Base-by-base conservation (phyloP, 2,888 invertebrate genomes). In the Macropis europaea region DNA sequence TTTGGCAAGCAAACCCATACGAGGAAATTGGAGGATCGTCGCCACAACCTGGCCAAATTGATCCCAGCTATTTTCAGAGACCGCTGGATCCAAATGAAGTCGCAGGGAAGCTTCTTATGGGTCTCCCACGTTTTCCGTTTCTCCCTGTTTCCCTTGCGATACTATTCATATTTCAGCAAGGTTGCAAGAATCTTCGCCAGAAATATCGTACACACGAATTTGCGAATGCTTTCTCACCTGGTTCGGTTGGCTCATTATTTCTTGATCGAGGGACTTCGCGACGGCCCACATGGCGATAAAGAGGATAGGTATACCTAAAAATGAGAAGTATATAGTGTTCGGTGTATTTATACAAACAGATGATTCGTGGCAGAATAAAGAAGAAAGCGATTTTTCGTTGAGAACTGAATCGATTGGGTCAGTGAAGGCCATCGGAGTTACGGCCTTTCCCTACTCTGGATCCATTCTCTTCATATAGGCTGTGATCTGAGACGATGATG, bases 271-370 rank as follows among this genome's bases (percentile, higher is more conserved):
- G 24, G 89, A 88, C 86, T 93, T 93, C 13, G 92, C 91, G 19
- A 92, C 86, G 1, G 91, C 91, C 93, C 93, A 94, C 22, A 91
- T 84, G 5, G 91, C 83, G 42, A 93, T 92, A 42, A 93, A 91
- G 34, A 92, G 59, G 26, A 92, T 84, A 5, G 94, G 94, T 15
- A 91, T 81, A 66, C 93, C 93, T 93, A 28, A 30, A 74, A 73
- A 50, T 43, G 43, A 50, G 59, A 38, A 26, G 54, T n/a, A 40
- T 9, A 17, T 2, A 9, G 3, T 38, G n/a, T 7, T 7, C 11
- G 4, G 7, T 7, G 24, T n/a, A n/a, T n/a, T n/a, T n/a, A n/a
- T n/a, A n/a, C n/a, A n/a, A n/a, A n/a, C n/a, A n/a, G n/a, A n/a
- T n/a, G n/a, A n/a, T n/a, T n/a, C n/a, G n/a, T n/a, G n/a, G n/a